phyloP scores from a whole-genome alignment of 2,797 vertebrate genomes.

The Clamator glandarius region DNA sequence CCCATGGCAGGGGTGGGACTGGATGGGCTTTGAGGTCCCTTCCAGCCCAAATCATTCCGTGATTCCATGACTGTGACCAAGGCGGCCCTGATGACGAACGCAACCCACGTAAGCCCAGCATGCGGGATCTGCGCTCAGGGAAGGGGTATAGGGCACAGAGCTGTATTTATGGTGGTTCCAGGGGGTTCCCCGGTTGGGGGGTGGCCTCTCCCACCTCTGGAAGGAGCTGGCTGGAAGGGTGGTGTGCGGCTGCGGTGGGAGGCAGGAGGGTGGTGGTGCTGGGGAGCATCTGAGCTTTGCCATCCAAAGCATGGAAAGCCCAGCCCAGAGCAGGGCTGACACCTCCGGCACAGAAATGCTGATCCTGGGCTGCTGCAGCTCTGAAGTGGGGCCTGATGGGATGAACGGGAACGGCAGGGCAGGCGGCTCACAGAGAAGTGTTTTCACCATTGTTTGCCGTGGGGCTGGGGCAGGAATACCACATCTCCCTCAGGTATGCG shows the following conservation, averaged over 20 bases:
- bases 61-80: not conserved
- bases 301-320: rapidly evolving
- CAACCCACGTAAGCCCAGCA: rapidly evolving
- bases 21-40: too few relatives aligned
- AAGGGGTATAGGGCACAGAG: not conserved
- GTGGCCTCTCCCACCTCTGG: not conserved
- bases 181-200: not conserved
- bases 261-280: not conserved
- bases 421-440: not conserved
- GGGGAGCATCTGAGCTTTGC: not conserved
- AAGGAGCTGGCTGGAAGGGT: not conserved
- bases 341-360: rapidly evolving
- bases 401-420: not conserved
- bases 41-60: too few relatives aligned
- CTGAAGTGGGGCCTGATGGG: not conserved
- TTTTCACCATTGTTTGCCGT: constrained; percentile 26
- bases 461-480: constrained; percentile 18
- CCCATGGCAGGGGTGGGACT: too few relatives aligned
- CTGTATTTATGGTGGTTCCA: not conserved
- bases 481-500: constrained; percentile 20
- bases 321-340: not conserved
- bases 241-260: not conserved
- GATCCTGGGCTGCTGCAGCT: not conserved
- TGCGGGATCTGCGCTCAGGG: not conserved
- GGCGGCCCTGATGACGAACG: not conserved